Percentiles rank a stretch among this genome's conserved stretches.
These are phyloP conservation scores for Rousettus leschenaultii DNA, from an alignment of 2,113 vertebrate genomes.

Conservation along the genomic window DNA sequence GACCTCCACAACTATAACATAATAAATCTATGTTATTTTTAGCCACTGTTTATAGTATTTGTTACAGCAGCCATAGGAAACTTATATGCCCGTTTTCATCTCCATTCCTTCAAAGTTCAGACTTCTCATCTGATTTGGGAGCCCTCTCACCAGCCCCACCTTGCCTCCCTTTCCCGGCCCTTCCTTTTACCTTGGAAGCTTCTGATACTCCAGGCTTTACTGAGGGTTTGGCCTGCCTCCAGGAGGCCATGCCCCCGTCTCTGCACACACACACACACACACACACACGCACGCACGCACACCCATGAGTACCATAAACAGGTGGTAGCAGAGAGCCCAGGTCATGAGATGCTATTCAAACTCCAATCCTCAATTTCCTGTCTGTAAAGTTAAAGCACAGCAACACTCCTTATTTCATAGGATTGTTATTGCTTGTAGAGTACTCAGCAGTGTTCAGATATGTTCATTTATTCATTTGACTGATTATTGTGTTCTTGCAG, in stretches of 20 bases:
- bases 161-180: neutral
- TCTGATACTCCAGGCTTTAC: neutral
- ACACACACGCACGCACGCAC: neutral
- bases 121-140: neutral
- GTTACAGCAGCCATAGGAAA: neutral
- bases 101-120: too few relatives aligned
- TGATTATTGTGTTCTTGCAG: too few relatives aligned
- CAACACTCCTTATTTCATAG: neutral
- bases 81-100: fast-evolving
- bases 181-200: neutral
- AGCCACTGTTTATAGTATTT: neutral
- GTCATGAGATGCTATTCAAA: neutral
- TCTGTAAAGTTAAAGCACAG: neutral
- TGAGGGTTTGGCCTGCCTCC: neutral
- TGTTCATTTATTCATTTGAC: neutral
- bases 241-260: neutral
- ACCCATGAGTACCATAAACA: neutral
- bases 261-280: neutral
- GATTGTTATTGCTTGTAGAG: neutral
- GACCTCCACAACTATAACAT: neutral
- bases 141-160: too few relatives aligned
- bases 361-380: neutral
- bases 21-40: too few relatives aligned
- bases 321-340: neutral
- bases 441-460: neutral